Percentiles rank a stretch among this genome's conserved stretches.
Evolutionary conservation across 2,888 invertebrate species (phyloP).

Genomic region (Idaea dimidiata): DNA sequence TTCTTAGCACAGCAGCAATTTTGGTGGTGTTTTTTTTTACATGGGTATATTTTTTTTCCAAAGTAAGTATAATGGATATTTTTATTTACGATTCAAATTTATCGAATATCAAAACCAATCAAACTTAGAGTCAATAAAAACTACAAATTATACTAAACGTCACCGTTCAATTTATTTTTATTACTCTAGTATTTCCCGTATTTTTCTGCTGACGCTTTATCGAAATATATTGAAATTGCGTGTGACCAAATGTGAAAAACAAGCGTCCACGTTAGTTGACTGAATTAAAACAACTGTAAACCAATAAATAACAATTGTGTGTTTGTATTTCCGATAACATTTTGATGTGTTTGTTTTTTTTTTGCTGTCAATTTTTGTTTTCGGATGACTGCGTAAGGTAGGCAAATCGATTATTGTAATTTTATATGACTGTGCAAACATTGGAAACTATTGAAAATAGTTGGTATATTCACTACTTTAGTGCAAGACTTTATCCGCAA

Average conservation of each 20-base stretch:
- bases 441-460: no score
- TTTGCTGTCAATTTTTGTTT: no score
- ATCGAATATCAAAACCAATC: not conserved
- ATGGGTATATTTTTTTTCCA: no score
- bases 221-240: not conserved
- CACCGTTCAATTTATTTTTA: slow-evolving; percentile 2
- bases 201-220: not conserved
- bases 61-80: no score
- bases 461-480: no score
- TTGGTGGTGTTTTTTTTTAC: no score
- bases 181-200: not conserved
- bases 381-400: no score
- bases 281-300: not conserved
- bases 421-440: no score
- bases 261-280: not conserved
- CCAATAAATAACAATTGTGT: not conserved
- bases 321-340: not conserved
- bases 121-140: slow-evolving; percentile 5
- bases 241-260: slow-evolving; percentile 1
- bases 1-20: no score
- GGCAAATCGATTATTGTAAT: no score
- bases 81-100: no score
- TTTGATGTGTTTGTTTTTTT: not conserved
- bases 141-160: slow-evolving; percentile 2
- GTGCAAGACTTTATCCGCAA: no score